Evolutionary conservation across 1,140 invertebrate species (phyloP), one percentile per base, ranked within the genome.

Genomic region (Meloidogyne floridensis): DNA sequence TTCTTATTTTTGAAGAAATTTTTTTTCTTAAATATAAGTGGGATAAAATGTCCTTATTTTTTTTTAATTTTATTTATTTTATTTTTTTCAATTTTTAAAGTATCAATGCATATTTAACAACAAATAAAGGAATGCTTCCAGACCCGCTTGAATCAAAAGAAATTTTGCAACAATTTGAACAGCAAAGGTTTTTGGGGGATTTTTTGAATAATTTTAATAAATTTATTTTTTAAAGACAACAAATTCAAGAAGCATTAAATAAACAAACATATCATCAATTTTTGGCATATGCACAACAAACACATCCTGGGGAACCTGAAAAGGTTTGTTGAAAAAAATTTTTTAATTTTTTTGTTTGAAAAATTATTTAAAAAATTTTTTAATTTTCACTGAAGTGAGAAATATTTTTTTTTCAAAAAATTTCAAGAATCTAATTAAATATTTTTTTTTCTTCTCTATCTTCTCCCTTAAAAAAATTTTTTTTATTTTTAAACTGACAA

Each of bases 251-350:
- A 90, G 96, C 95, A 13, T 91, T 99, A 8, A 98, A 98, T 91
- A 94, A 95, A 87, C 97, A 98, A 91, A 98, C 97, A 0, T 96
- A 94, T 90, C 93, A 94, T 81, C 95, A 98, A 77, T 99, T 98
- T 90, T 93, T 94, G 89, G 93, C 94, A 73, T 98, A 98, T 91
- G 95, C 96, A 0, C 94, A 97, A 85, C 95, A 98, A 89, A 97
- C 98, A 88, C 97, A 94, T 91, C 96, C 97, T 10, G 95, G 94
- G 13, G 94, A 95, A 91, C 94, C 94, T 9, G 95, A 97, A 86
- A 94, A 93, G 91, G 93, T 93, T 32, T 86, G 54, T 11, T 15
- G 7, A 10, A 10, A n/a, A n/a, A n/a, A n/a, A n/a, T n/a, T n/a
- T n/a, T n/a, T n/a, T n/a, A n/a, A n/a, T n/a, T n/a, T n/a, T n/a